These are phyloP conservation scores for Perodicticus potto DNA, from an alignment of 2,797 vertebrate genomes.

Conservation along the genomic window DNA sequence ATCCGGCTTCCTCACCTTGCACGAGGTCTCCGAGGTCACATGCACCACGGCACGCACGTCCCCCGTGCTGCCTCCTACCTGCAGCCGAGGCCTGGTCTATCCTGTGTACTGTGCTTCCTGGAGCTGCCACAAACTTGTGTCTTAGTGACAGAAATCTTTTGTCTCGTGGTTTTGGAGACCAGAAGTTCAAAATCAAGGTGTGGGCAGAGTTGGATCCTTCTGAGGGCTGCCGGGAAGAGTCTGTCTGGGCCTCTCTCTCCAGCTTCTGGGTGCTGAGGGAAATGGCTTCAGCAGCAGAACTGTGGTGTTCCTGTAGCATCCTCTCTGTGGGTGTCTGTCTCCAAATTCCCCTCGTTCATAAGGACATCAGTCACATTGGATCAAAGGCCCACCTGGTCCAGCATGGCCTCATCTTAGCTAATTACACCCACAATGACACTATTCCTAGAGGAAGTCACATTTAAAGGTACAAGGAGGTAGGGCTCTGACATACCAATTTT, in stretches of 20 bases:
- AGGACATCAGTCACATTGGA: too few relatives aligned
- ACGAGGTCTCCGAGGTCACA: background rate
- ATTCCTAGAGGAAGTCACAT: too few relatives aligned
- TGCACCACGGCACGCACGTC: fast-evolving
- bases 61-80: too few relatives aligned
- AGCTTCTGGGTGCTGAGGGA: too few relatives aligned
- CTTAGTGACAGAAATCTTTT: too few relatives aligned
- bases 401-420: background rate
- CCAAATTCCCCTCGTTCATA: background rate
- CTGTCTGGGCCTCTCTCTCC: background rate
- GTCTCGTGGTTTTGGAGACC: too few relatives aligned
- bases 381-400: background rate
- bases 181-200: background rate
- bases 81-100: background rate
- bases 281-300: fast-evolving
- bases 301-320: fast-evolving
- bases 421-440: background rate
- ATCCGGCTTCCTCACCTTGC: background rate
- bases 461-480: background rate
- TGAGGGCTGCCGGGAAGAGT: background rate
- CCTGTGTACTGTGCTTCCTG: background rate
- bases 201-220: background rate
- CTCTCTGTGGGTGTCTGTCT: background rate
- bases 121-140: background rate
- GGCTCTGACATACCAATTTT: background rate